Base-by-base conservation (phyloP, 2,888 invertebrate genomes). In the Anticlea derivata region DNA sequence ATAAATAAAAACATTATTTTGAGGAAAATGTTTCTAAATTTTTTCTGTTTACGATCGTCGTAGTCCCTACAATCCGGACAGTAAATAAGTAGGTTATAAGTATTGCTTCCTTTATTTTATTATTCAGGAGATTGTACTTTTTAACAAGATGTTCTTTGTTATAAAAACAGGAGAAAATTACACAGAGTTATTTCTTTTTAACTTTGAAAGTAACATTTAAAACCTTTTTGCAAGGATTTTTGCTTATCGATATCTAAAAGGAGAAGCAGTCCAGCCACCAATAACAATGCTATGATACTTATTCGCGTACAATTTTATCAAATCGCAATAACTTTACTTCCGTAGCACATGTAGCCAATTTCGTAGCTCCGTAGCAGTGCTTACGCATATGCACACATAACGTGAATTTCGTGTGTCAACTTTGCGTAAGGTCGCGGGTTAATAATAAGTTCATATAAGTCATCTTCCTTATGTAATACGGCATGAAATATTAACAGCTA, bases 61-160 rank as follows among this genome's bases (percentile, higher is more conserved):
- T 66, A 67, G 66, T 67, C 64, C 59, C 59, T 46, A 60, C 60
- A 65, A 68, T 66, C 62, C 55, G 58, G 64, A 60, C 66, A 60
- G 64, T 68, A 63, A 65, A 56, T 49, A 61, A 63, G 58, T 51
- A 62, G 49, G 50, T 58, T 48, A 38, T 48, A 50, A 43, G 47
- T 61, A 58, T 61, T 63, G 45, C 54, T 59, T 56, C 56, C 50
- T 37, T 60, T 26, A 47, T 61, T 56, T 49, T 58, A 53, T 50
- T 51, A 43, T 57, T 65, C 45, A 51, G 55, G 27, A 44, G 50
- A 52, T 33, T 33, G 0, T 26, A 23, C 11, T 45, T 37, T 37
- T 10, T 11, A 11, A 8, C 24, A 11, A 1, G 4, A n/a, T 7
- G 12, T 23, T 29, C 8, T 3, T 31, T 7, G 31, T 31, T 4